A percentile compares a stretch with the other conserved stretches of the same genome.
Evolutionary conservation across 53 echinoderm and acorn worm genomes (phyloP).

Genomic region (Luidia sarsii): DNA sequence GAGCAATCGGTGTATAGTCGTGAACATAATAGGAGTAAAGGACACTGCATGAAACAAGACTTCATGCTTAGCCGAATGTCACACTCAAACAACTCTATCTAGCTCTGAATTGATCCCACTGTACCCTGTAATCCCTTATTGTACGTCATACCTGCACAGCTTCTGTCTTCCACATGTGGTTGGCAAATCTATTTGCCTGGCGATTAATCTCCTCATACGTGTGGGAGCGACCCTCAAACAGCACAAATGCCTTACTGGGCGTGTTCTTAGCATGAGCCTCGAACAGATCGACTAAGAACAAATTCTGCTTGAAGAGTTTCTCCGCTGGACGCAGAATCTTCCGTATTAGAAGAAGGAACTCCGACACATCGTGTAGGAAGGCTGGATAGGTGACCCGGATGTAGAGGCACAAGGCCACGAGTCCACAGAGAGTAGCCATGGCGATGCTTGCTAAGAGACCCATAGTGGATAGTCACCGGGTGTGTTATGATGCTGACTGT

Average conservation of each 20-base stretch:
- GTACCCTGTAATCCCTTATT: background rate
- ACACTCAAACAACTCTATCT: no score
- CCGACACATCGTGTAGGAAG: slow-evolving; percentile 9
- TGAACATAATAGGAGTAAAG: no score
- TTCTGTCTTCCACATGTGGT: slow-evolving; percentile 23
- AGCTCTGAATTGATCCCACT: no score
- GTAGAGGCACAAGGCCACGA: background rate
- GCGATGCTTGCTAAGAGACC: background rate
- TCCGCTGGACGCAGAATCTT: background rate
- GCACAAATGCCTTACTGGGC: slow-evolving; percentile 50
- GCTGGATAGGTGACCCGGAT: slow-evolving; percentile 10
- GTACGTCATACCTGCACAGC: slow-evolving; percentile 32
- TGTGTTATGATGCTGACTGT: no score
- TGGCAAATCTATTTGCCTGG: slow-evolving; percentile 58
- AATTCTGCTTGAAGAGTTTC: background rate
- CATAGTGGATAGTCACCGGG: no score
- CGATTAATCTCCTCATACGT: slow-evolving; percentile 75
- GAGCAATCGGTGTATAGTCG: no score
- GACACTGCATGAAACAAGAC: no score
- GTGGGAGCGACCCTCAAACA: slow-evolving; percentile 46
- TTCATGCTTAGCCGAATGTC: no score
- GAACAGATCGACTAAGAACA: slow-evolving; percentile 50
- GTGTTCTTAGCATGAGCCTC: slow-evolving; percentile 9
- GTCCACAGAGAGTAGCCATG: background rate
- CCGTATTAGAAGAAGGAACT: background rate